phyloP scores from a whole-genome alignment of 2,113 vertebrate genomes.

The Hemichromis elongatus region DNA sequence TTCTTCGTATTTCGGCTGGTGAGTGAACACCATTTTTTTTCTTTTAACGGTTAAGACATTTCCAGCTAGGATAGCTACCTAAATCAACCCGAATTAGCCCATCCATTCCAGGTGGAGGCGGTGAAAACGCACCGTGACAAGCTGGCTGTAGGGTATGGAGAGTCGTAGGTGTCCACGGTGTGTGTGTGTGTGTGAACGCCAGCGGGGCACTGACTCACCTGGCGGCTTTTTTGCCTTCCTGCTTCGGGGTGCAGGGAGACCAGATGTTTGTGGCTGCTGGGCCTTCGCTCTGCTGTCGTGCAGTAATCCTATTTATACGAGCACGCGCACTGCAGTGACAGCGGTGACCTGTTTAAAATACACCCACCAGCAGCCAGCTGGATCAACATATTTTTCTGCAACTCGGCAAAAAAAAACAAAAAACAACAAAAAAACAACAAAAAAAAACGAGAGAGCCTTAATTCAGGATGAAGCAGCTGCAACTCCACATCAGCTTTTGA shows the following conservation, averaged over 20 bases:
- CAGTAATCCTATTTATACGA: constrained; percentile 3
- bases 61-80: background rate
- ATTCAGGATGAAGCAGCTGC: background rate
- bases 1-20: constrained; percentile 19
- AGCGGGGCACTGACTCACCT: constrained; percentile 60
- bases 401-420: background rate
- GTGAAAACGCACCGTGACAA: background rate
- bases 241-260: background rate
- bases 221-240: constrained; percentile 1
- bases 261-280: constrained; percentile 54
- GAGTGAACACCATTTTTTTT: constrained; percentile 25
- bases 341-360: background rate
- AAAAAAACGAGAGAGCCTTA: background rate
- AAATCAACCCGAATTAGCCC: background rate
- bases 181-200: background rate
- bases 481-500: background rate
- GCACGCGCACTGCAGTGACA: background rate
- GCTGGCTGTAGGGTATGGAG: background rate
- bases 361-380: background rate
- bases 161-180: background rate
- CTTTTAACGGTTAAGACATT: background rate
- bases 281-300: background rate
- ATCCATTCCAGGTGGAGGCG: background rate
- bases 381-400: background rate
- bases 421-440: background rate